phyloP scores from a whole-genome alignment of 2,888 invertebrate species.

The Heteromyza rotundicornis region DNA sequence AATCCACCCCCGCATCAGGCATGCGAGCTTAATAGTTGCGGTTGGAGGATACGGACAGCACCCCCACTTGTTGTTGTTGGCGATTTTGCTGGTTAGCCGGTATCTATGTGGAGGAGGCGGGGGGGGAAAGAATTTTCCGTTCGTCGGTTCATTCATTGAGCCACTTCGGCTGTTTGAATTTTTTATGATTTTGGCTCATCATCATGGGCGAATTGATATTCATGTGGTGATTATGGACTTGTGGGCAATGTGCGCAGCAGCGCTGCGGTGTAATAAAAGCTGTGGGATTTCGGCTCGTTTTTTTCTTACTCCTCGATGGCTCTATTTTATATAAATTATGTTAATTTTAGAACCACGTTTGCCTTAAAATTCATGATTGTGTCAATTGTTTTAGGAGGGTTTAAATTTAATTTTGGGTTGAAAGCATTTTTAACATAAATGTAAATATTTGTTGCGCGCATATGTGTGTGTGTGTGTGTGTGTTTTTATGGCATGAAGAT shows the following conservation, averaged over 20 bases:
- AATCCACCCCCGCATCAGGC: background rate
- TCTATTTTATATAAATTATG: background rate
- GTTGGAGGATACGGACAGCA: background rate
- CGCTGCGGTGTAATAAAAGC: no score
- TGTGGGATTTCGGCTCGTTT: background rate
- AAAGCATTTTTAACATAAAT: background rate
- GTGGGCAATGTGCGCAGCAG: background rate
- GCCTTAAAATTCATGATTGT: background rate
- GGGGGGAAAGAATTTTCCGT: background rate
- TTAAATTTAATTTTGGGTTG: background rate
- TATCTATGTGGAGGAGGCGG: no score
- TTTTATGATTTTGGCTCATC: constrained; percentile 46
- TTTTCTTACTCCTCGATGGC: no score
- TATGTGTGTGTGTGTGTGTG: no score
- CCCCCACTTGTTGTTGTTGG: no score
- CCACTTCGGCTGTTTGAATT: constrained; percentile 38
- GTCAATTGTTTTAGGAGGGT: background rate
- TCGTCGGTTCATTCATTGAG: background rate
- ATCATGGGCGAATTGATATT: constrained; percentile 46
- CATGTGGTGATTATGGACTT: constrained; percentile 34
- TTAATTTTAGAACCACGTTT: background rate
- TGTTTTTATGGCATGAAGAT: no score
- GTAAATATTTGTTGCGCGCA: no score
- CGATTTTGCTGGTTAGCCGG: no score
- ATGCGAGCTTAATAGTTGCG: background rate